Percentiles rank a stretch among this genome's conserved stretches.
phyloP scores from a whole-genome alignment of 2,113 vertebrate species.

The Corydoras sp. region DNA sequence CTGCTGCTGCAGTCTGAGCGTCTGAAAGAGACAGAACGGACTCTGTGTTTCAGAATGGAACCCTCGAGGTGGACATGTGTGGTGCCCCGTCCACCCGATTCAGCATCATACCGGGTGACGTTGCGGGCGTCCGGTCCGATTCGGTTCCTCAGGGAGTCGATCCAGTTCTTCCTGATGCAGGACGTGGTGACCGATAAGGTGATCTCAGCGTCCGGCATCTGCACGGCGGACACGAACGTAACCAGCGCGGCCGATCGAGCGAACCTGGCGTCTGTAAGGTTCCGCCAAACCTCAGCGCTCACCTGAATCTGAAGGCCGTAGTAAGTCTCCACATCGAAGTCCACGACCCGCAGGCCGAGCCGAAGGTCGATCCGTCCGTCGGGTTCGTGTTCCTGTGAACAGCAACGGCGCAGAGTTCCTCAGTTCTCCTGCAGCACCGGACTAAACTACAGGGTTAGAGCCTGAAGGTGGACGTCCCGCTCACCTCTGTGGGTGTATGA shows the following conservation, averaged over 20 bases:
- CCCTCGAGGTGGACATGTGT: no score
- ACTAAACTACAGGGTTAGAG: neutral
- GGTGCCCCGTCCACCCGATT: no score
- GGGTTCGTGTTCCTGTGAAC: conserved; percentile 75
- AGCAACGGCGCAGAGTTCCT: conserved; percentile 5
- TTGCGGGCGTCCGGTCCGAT: conserved; percentile 71
- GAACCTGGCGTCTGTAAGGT: neutral
- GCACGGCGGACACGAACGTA: conserved; percentile 8
- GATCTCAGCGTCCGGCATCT: conserved; percentile 81
- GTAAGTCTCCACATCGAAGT: conserved; percentile 83
- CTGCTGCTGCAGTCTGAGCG: conserved; percentile 73
- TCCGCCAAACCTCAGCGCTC: conserved; percentile 11
- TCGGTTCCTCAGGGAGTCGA: conserved; percentile 81
- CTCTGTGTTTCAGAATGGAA: no score
- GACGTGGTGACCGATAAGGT: conserved; percentile 92
- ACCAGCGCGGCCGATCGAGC: neutral
- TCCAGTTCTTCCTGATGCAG: conserved; percentile 89
- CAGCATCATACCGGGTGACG: conserved; percentile 66
- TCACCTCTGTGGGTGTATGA: conserved; percentile 84
- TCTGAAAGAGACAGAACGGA: conserved; percentile 31
- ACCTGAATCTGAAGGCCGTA: conserved; percentile 94
- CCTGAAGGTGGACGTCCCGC: conserved; percentile 9
- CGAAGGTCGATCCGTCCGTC: conserved; percentile 84
- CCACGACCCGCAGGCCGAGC: conserved; percentile 75
- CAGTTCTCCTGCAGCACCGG: neutral